These are phyloP conservation scores for Cheilosia soror DNA, from an alignment of 2,888 invertebrate species.

Conservation along the genomic window DNA sequence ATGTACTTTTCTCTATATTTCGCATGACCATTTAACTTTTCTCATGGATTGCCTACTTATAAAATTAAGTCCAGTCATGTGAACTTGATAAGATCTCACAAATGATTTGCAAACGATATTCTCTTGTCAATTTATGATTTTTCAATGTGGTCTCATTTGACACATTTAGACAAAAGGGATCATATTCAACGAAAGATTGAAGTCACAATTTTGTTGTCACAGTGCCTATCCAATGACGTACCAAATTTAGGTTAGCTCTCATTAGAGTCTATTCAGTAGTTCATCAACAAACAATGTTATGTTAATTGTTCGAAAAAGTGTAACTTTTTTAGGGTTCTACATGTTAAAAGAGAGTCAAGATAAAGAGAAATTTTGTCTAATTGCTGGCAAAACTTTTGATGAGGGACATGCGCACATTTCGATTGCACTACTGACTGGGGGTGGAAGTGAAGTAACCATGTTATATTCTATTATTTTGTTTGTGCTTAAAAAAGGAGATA, in stretches of 20 bases:
- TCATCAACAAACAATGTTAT: slow-evolving; percentile 38
- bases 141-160: too few relatives aligned
- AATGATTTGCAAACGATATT: too few relatives aligned
- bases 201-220: neutral
- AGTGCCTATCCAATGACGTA: neutral
- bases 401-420: slow-evolving; percentile 27
- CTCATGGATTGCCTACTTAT: too few relatives aligned
- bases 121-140: too few relatives aligned
- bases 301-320: slow-evolving; percentile 46
- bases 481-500: neutral
- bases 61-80: too few relatives aligned
- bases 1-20: too few relatives aligned
- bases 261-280: slow-evolving; percentile 49
- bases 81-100: too few relatives aligned
- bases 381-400: neutral
- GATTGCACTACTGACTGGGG: too few relatives aligned
- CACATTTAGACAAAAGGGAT: too few relatives aligned
- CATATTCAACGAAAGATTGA: neutral
- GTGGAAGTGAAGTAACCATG: slow-evolving; percentile 8
- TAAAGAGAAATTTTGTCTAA: slow-evolving; percentile 12
- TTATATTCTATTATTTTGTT: neutral
- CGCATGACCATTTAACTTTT: too few relatives aligned
- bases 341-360: slow-evolving; percentile 10
- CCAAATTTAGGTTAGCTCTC: slow-evolving; percentile 52
- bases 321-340: slow-evolving; percentile 25